Conservation (phyloP, 2,113 vertebrate genomes). For the Oenanthe oenanthe region DNA sequence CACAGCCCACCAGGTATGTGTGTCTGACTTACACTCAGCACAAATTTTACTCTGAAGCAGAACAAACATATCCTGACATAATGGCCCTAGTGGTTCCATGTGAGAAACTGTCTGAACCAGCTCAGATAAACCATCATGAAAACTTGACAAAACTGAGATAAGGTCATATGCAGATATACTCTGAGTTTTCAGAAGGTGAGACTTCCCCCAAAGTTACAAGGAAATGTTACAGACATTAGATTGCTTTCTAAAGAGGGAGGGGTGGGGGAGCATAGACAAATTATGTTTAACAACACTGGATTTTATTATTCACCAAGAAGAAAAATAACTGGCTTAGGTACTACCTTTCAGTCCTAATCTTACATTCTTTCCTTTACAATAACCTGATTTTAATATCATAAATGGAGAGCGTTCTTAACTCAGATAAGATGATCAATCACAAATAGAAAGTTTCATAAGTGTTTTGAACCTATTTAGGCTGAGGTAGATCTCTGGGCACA, state of each 20-base stretch:
- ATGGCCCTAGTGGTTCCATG: background rate
- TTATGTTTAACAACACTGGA: background rate
- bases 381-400: background rate
- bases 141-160: background rate
- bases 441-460: background rate
- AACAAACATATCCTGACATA: background rate
- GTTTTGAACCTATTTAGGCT: background rate
- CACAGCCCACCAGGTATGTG: rapidly evolving
- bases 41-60: background rate
- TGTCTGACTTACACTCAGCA: background rate
- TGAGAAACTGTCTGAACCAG: background rate
- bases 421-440: background rate
- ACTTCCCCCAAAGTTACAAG: background rate
- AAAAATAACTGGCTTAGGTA: background rate
- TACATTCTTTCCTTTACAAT: background rate
- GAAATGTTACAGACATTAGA: background rate
- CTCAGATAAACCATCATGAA: background rate
- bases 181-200: background rate
- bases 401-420: background rate
- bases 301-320: background rate
- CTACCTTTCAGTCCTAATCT: background rate
- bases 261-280: background rate
- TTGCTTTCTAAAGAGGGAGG: background rate
- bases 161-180: background rate
- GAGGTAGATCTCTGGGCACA: background rate